A percentile compares a stretch with the other conserved stretches of the same genome.
Conservation (phyloP, 2,113 vertebrate species). For the Phaethon lepturus region DNA sequence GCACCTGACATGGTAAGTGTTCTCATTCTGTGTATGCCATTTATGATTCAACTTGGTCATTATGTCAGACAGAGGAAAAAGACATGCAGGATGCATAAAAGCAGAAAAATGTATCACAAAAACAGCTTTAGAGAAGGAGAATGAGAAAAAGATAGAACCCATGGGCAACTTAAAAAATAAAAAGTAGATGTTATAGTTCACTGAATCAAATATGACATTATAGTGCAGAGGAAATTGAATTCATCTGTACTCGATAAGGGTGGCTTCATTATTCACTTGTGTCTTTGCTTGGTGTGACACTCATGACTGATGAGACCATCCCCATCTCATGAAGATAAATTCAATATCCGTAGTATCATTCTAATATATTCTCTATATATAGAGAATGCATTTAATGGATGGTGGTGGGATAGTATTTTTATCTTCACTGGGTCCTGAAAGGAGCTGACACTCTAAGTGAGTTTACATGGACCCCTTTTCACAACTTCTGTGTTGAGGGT, state of each 20-base stretch:
- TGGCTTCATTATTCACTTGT: slow-evolving; percentile 74
- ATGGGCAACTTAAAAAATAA: slow-evolving; percentile 77
- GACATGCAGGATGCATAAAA: slow-evolving; percentile 45
- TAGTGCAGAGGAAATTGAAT: slow-evolving; percentile 78
- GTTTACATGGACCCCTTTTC: slow-evolving; percentile 39
- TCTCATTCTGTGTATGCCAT: slow-evolving; percentile 8
- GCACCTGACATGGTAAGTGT: slow-evolving; percentile 14
- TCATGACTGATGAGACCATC: slow-evolving; percentile 74
- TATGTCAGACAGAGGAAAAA: slow-evolving; percentile 51
- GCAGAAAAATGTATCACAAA: slow-evolving; percentile 65
- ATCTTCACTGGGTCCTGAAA: slow-evolving; percentile 71
- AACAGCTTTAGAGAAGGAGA: slow-evolving; percentile 49
- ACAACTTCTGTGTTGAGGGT: slow-evolving; percentile 24
- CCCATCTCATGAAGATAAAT: slow-evolving; percentile 77
- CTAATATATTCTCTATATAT: slow-evolving; percentile 73
- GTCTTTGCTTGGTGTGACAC: slow-evolving; percentile 69
- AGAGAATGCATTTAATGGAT: slow-evolving; percentile 75
- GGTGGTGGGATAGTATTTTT: slow-evolving; percentile 72
- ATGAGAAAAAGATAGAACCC: slow-evolving; percentile 67
- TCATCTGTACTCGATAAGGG: slow-evolving; percentile 74
- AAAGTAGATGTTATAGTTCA: slow-evolving; percentile 75
- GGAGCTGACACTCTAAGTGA: slow-evolving; percentile 57
- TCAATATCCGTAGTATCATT: slow-evolving; percentile 71
- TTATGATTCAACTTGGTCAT: slow-evolving; percentile 18
- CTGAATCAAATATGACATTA: slow-evolving; percentile 79